Conservation (phyloP, 1,140 invertebrate genomes). For the Cydia splendana region DNA sequence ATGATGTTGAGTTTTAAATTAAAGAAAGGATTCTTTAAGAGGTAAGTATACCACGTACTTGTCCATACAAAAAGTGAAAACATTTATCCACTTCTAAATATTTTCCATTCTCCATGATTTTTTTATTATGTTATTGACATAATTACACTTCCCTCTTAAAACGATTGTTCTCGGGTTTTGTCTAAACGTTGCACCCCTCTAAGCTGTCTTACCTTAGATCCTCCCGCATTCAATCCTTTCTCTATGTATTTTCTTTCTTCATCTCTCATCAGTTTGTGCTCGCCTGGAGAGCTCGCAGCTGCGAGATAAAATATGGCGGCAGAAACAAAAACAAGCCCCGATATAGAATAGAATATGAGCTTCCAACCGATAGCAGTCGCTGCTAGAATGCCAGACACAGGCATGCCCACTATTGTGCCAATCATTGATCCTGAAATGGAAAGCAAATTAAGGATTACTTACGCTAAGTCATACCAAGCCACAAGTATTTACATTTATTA, state of each 20-base stretch:
- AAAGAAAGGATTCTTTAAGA: no score
- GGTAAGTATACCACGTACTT: no score
- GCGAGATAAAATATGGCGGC: slow-evolving; percentile 82
- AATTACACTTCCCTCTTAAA: no score
- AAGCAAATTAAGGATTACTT: slow-evolving; percentile 24
- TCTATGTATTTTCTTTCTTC: slow-evolving; percentile 84
- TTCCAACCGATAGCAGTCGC: slow-evolving; percentile 86
- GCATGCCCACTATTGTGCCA: slow-evolving; percentile 86
- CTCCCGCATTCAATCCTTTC: slow-evolving; percentile 52
- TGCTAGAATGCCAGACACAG: slow-evolving; percentile 84
- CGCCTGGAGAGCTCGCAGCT: slow-evolving; percentile 84
- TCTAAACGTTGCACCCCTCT: background rate
- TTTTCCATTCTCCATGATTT: no score
- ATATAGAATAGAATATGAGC: slow-evolving; percentile 88
- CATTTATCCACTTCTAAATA: no score
- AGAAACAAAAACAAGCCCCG: slow-evolving; percentile 82
- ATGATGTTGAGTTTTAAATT: no score
- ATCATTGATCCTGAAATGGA: slow-evolving; percentile 81
- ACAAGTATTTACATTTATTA: no score
- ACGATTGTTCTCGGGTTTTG: no score
- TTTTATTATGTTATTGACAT: no score
- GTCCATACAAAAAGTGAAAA: no score
- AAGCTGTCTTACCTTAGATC: slow-evolving; percentile 44
- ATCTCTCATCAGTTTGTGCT: slow-evolving; percentile 80
- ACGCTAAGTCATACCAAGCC: background rate